Base-by-base conservation (phyloP, 2,113 vertebrate species). In the Neolamprologus falcicula region DNA sequence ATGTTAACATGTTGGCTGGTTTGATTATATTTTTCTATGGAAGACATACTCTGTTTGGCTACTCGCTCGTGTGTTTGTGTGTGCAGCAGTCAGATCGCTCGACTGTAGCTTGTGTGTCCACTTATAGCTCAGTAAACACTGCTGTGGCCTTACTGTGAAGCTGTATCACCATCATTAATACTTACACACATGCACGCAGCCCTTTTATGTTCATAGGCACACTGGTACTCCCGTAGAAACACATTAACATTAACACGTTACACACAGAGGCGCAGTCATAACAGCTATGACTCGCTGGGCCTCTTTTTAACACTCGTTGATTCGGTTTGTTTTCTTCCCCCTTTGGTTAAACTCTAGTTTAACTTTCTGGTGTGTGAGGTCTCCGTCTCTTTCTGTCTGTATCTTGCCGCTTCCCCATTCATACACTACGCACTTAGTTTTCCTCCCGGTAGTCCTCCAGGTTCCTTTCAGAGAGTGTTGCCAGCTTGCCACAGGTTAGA, bases 401-500 rank as follows among this genome's bases (percentile, higher is more conserved):
- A 66, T 85, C 71, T 84, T 66, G 47, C 83, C 7, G 68, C 86
- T 90, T 92, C 88, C 85, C 85, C 82, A 83, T 94, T 92, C 92
- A 92, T 80, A 13, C 83, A 68, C 28, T 17, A 13, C 47, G 2
- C 19, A 52, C 86, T 92, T 52, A 76, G 83, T 87, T 90, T 90
- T 76, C 63, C 85, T 93, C 66, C 81, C 82, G 80, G 80, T 37
- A 86, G 89, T 90, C 84, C 80, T 88, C 88, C 86, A 85, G 79
- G 63, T 90, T 87, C 57, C 52, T 90, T 88, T 89, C 40, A 66
- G 86, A 82, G 31, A 87, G 80, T 53, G 87, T 35, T 89, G 86
- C 93, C 86, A 90, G 84, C 86, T 89, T 81, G 53, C 87, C 92
- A 84, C 93, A 92, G 93, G 92, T 93, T 89, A 78, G 82, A 93